Percentiles rank a stretch among this genome's conserved stretches.
These are phyloP conservation scores for Eurytoma adleriae DNA, from an alignment of 2,888 invertebrate genomes.

Conservation along the genomic window DNA sequence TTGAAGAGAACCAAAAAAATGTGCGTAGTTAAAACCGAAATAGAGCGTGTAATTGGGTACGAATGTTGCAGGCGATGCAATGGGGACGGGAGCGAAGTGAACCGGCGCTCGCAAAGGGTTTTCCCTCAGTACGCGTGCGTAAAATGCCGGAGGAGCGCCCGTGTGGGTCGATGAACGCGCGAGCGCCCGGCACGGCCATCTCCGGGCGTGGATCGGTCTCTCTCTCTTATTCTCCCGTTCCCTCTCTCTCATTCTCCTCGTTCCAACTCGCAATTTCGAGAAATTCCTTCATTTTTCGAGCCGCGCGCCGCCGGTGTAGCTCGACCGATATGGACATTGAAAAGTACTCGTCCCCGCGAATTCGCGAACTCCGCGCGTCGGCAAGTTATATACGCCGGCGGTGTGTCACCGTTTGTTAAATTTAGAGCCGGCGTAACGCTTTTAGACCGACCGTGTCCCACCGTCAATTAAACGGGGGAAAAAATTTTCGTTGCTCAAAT, in stretches of 20 bases:
- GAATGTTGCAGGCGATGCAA: too few species aligned
- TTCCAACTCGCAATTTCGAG: neutral
- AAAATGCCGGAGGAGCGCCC: conserved; percentile 40
- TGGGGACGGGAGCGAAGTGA: conserved; percentile 1
- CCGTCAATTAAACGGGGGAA: too few species aligned
- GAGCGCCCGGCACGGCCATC: conserved; percentile 33
- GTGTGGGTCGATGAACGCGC: conserved; percentile 52
- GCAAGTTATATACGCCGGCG: neutral
- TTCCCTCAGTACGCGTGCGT: conserved; percentile 53
- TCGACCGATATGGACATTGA: neutral
- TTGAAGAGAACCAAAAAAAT: too few species aligned
- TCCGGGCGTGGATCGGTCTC: conserved; percentile 47
- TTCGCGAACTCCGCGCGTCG: neutral
- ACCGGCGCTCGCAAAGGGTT: conserved; percentile 33
- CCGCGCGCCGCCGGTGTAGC: neutral
- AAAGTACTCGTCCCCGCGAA: neutral
- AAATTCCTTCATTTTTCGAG: neutral
- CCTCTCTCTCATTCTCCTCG: neutral
- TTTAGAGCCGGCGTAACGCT: too few species aligned
- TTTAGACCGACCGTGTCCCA: too few species aligned
- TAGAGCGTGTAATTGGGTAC: too few species aligned
- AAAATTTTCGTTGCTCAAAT: neutral
- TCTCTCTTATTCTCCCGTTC: conserved; percentile 11
- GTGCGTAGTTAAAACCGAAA: too few species aligned
- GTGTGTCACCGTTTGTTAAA: neutral